Percentiles rank a stretch among this genome's conserved stretches.
phyloP scores from a whole-genome alignment of 1,140 invertebrate genomes.

The Acromyrmex charruanus region DNA sequence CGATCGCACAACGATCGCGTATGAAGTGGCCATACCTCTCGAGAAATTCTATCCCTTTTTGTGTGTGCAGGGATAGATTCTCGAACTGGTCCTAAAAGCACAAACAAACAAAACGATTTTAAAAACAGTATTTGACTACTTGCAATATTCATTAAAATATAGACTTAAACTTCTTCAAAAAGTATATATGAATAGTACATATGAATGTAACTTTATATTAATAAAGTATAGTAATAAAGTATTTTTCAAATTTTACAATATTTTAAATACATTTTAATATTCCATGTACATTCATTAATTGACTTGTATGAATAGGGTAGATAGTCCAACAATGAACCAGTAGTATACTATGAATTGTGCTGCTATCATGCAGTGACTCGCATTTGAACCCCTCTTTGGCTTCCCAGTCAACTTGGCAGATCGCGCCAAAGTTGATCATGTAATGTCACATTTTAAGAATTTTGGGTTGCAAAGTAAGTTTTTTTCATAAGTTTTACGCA shows the following conservation, averaged over 20 bases:
- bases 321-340: too few relatives aligned
- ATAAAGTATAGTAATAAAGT: not conserved
- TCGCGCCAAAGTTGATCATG: too few relatives aligned
- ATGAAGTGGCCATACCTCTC: conserved; percentile 98
- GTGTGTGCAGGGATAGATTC: conserved; percentile 97
- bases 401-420: too few relatives aligned
- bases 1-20: conserved; percentile 96
- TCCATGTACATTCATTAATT: not conserved
- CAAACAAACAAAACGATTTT: not conserved
- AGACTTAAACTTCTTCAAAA: not conserved
- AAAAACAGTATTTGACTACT: not conserved
- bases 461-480: too few relatives aligned
- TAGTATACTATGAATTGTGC: too few relatives aligned
- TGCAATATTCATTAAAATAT: not conserved
- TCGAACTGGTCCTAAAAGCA: conserved; percentile 97
- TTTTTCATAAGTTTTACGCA: too few relatives aligned
- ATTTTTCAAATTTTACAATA: not conserved
- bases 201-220: not conserved
- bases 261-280: conserved; percentile 6
- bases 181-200: not conserved
- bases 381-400: too few relatives aligned
- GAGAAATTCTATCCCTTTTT: conserved; percentile 99
- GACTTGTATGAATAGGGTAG: not conserved
- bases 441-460: too few relatives aligned
- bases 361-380: too few relatives aligned